These are phyloP conservation scores for Lepus timidus DNA, from an alignment of 2,113 vertebrate species.

Conservation along the genomic window DNA sequence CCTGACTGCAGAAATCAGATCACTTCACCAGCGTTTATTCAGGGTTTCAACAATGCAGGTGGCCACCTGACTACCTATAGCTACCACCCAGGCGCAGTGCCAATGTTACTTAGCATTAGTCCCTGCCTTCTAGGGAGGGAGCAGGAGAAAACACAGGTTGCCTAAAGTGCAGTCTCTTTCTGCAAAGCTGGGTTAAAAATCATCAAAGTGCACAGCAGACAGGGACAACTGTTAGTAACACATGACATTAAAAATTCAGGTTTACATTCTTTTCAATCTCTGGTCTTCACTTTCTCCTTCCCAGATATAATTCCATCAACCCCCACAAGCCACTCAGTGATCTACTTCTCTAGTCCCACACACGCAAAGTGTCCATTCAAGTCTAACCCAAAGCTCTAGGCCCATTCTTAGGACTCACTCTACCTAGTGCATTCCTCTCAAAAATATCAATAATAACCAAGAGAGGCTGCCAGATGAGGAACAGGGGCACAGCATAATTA, in stretches of 20 bases:
- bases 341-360: background rate
- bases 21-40: background rate
- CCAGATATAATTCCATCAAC: background rate
- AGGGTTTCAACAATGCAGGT: background rate
- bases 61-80: background rate
- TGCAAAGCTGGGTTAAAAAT: background rate
- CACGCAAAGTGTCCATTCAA: background rate
- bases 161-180: background rate
- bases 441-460: conserved; percentile 36
- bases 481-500: background rate
- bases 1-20: conserved; percentile 43
- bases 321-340: background rate
- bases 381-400: conserved; percentile 2
- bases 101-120: background rate
- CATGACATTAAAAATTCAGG: background rate
- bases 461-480: background rate
- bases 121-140: background rate
- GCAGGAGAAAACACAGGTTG: background rate
- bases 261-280: background rate
- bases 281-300: background rate
- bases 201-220: background rate
- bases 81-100: background rate
- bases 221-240: background rate
- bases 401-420: background rate
- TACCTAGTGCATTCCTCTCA: background rate